Conservation (phyloP, 2,113 vertebrate species). For the Cyphomyrus discorhynchus region DNA sequence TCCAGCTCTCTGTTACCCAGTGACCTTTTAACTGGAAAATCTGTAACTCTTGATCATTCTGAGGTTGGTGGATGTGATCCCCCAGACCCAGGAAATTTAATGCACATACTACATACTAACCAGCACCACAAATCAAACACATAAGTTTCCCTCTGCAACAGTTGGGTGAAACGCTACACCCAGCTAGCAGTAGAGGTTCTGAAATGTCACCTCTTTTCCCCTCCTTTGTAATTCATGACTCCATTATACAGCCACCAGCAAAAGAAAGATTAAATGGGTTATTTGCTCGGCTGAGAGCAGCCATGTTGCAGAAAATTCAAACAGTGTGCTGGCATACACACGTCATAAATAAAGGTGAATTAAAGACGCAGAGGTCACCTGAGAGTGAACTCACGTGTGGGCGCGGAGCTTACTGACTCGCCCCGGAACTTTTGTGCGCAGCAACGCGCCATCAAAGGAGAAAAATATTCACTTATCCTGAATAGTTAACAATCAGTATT, state of each 20-base stretch:
- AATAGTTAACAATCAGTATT: neutral
- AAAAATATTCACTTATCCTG: neutral
- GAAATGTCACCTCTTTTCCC: neutral
- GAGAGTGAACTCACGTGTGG: neutral
- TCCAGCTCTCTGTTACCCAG: neutral
- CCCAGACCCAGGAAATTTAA: neutral
- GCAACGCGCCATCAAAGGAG: neutral
- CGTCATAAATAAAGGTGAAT: neutral
- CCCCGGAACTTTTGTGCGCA: neutral
- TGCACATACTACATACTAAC: neutral
- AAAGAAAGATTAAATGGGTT: constrained; percentile 10
- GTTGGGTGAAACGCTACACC: neutral
- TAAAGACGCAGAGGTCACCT: neutral
- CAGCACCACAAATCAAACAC: neutral
- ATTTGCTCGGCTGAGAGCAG: neutral
- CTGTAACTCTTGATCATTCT: neutral
- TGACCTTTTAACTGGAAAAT: neutral
- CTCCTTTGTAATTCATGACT: constrained; percentile 10
- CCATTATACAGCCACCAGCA: neutral
- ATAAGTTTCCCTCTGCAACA: neutral
- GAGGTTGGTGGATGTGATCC: neutral
- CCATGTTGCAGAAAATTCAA: neutral
- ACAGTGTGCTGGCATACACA: neutral
- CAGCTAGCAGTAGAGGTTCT: neutral
- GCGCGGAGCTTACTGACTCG: neutral